Conservation (phyloP, 2,113 vertebrate genomes). For the Scartelaos histophorus region DNA sequence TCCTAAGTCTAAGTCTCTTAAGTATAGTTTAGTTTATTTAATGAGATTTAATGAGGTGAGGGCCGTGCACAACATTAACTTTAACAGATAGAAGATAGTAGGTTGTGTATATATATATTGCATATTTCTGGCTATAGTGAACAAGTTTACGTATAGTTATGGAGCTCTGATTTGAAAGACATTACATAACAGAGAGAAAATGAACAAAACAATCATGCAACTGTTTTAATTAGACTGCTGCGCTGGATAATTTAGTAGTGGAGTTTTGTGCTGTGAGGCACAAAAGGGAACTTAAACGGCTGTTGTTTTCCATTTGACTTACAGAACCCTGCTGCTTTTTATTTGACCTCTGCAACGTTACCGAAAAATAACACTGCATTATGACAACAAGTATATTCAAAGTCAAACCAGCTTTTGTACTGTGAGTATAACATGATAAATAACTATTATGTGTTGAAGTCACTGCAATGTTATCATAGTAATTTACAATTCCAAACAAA, state of each 20-base stretch:
- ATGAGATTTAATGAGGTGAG: too few species aligned
- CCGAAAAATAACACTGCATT: neutral
- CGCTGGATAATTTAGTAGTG: neutral
- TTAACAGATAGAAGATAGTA: too few species aligned
- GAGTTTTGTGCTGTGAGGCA: neutral
- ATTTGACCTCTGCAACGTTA: neutral
- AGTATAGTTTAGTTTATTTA: too few species aligned
- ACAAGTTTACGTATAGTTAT: too few species aligned
- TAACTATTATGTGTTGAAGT: neutral
- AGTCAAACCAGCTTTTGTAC: neutral
- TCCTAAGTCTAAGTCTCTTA: too few species aligned
- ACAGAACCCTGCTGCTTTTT: neutral
- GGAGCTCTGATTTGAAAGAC: too few species aligned
- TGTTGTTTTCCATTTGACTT: neutral
- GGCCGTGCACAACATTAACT: too few species aligned
- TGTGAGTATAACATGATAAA: neutral
- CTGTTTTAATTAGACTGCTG: neutral
- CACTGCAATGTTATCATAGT: neutral
- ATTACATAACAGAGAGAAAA: too few species aligned
- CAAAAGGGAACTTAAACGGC: neutral
- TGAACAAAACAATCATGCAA: too few species aligned
- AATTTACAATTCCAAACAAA: neutral
- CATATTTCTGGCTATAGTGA: too few species aligned
- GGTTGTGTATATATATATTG: too few species aligned
- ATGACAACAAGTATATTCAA: neutral